These are phyloP conservation scores for Fulica atra DNA, from an alignment of 2,113 vertebrate genomes.

Conservation along the genomic window DNA sequence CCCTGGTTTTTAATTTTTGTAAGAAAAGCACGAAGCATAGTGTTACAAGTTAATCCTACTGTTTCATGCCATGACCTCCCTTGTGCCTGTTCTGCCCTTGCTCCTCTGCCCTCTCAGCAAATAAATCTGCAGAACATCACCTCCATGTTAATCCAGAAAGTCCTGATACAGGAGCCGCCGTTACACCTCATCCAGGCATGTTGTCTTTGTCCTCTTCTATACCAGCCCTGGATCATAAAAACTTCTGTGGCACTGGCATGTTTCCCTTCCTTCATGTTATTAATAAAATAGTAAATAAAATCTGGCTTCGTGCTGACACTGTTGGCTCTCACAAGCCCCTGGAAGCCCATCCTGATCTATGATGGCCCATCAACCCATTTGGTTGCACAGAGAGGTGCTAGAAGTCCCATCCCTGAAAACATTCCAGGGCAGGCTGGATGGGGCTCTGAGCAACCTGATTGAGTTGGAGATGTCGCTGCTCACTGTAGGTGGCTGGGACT, in stretches of 20 bases:
- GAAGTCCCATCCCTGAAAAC: background rate
- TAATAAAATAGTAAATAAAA: background rate
- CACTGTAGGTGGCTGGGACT: background rate
- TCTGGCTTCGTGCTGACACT: background rate
- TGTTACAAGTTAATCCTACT: background rate
- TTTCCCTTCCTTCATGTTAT: background rate
- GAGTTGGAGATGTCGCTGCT: background rate
- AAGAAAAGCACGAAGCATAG: background rate
- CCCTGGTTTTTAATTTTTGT: background rate
- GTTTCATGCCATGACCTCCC: background rate
- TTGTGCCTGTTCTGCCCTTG: background rate
- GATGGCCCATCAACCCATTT: accelerated
- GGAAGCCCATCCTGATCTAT: background rate
- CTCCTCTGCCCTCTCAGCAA: background rate
- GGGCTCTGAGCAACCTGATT: background rate
- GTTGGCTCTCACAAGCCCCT: background rate
- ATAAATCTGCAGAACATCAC: background rate
- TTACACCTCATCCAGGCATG: accelerated
- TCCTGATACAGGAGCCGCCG: accelerated
- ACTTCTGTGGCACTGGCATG: background rate
- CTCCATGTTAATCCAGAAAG: background rate
- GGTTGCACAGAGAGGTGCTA: background rate
- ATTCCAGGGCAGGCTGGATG: accelerated
- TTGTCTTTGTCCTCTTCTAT: background rate
- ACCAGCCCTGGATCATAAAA: background rate